phyloP scores from a whole-genome alignment of 2,113 vertebrate genomes.

The Neodontobutis hainanensis region DNA sequence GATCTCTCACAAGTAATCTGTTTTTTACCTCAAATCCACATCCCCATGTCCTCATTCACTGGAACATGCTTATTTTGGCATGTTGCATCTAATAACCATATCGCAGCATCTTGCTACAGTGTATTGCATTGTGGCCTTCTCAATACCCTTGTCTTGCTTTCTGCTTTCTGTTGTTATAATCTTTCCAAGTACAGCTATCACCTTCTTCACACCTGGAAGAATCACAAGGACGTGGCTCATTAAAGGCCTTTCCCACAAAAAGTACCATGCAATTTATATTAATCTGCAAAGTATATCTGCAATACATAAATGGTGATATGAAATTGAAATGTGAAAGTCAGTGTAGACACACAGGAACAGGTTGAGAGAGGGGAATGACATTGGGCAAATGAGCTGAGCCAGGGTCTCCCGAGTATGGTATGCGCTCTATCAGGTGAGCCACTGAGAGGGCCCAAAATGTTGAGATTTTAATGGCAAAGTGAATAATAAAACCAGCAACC shows the following conservation, averaged over 20 bases:
- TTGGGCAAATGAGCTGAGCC: no score
- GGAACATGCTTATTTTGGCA: conserved; percentile 57
- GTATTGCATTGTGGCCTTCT: conserved; percentile 18
- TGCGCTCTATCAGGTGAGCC: no score
- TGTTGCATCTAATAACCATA: conserved; percentile 44
- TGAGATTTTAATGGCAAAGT: conserved; percentile 15
- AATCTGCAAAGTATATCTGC: not conserved
- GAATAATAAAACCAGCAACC: conserved; percentile 28
- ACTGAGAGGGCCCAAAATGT: no score
- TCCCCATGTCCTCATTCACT: conserved; percentile 56
- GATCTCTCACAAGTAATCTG: conserved; percentile 62
- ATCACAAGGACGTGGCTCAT: conserved; percentile 54
- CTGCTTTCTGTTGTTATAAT: conserved; percentile 37
- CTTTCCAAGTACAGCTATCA: conserved; percentile 43
- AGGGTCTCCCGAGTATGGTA: no score
- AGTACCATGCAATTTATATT: conserved; percentile 17
- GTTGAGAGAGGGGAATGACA: no score
- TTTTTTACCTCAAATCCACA: conserved; percentile 58
- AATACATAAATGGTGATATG: not conserved
- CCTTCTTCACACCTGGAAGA: conserved; percentile 50
- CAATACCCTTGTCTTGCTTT: conserved; percentile 8
- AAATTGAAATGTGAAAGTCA: not conserved
- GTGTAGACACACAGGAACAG: no score
- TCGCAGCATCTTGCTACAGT: conserved; percentile 44
- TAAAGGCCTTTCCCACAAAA: not conserved